phyloP scores from a whole-genome alignment of 2,113 vertebrate genomes.

The Rousettus leschenaultii region DNA sequence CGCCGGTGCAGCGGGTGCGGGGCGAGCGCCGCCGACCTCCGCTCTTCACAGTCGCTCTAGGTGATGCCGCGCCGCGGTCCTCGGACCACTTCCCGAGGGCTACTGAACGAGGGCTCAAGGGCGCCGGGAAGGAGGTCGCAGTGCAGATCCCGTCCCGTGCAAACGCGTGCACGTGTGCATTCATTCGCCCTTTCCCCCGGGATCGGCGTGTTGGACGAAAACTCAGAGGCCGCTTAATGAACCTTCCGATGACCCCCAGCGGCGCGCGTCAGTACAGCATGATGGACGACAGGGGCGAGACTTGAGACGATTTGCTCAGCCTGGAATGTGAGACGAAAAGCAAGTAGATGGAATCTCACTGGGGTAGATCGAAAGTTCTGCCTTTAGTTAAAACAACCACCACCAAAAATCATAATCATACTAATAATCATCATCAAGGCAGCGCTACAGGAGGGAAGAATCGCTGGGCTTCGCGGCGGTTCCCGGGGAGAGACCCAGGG shows the following conservation, averaged over 20 bases:
- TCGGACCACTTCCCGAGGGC: not conserved
- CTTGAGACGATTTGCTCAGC: not conserved
- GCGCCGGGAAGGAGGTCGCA: rapidly evolving
- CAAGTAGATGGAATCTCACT: not conserved
- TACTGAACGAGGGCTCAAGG: no score
- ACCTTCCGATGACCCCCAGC: not conserved
- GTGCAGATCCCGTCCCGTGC: not conserved
- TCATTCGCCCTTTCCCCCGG: rapidly evolving
- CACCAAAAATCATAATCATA: no score
- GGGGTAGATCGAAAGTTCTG: not conserved
- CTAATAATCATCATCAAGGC: no score
- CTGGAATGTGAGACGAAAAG: not conserved
- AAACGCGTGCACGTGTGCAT: rapidly evolving
- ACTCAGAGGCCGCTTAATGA: not conserved
- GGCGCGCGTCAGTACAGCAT: not conserved
- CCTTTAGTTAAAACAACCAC: not conserved
- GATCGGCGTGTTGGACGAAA: not conserved
- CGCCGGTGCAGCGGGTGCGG: rapidly evolving
- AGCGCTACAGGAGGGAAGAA: rapidly evolving
- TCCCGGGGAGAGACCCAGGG: not conserved
- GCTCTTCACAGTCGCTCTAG: not conserved
- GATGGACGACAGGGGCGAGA: not conserved
- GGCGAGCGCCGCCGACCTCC: rapidly evolving
- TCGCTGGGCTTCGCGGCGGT: rapidly evolving
- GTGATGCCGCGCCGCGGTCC: not conserved